Percentiles rank a stretch among this genome's conserved stretches.
phyloP scores from a whole-genome alignment of 2,888 invertebrate genomes.

The Drosophila aldrichi region DNA sequence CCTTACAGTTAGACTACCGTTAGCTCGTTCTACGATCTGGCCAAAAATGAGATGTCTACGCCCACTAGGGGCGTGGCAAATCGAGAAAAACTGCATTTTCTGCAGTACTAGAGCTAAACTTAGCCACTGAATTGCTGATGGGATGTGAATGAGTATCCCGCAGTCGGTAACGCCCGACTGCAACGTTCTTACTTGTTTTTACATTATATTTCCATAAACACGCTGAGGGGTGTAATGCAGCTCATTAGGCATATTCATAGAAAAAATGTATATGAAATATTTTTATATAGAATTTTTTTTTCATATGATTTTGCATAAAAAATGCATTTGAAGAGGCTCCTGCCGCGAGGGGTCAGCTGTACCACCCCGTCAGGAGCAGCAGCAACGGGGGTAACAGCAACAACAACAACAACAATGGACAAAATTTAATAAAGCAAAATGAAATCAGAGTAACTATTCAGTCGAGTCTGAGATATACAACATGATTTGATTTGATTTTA shows the following conservation, averaged over 20 bases:
- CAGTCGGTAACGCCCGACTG: too few species aligned
- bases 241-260: conserved; percentile 63
- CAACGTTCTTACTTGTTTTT: too few species aligned
- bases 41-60: too few species aligned
- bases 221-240: conserved; percentile 52
- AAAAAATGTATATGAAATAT: conserved; percentile 53
- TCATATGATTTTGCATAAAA: conserved; percentile 60
- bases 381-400: conserved; percentile 16
- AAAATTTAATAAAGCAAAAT: neutral
- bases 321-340: conserved; percentile 47
- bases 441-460: conserved; percentile 19
- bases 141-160: too few species aligned
- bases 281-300: conserved; percentile 21
- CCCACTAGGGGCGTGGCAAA: too few species aligned
- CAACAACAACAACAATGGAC: conserved; percentile 20
- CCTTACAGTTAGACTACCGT: too few species aligned
- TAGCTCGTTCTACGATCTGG: too few species aligned
- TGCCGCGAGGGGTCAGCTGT: conserved; percentile 33
- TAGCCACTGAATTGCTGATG: too few species aligned
- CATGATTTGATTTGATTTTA: conserved; percentile 38
- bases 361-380: conserved; percentile 9
- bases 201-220: conserved; percentile 13
- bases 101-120: too few species aligned
- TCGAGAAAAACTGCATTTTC: too few species aligned
- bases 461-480: conserved; percentile 5